Base-by-base conservation (phyloP, 2,797 vertebrate species). In the Gobio occitaniae region DNA sequence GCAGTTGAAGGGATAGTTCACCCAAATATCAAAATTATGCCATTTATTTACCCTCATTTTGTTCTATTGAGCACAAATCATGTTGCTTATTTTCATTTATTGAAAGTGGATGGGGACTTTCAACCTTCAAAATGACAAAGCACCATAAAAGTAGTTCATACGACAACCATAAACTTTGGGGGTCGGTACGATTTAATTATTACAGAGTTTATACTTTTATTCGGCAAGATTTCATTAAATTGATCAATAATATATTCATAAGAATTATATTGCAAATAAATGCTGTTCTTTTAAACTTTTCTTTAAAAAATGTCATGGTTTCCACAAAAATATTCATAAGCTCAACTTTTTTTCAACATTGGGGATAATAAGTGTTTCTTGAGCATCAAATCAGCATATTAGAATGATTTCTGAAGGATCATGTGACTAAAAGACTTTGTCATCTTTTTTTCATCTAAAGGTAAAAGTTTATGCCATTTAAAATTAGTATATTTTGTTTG, bases 1-100 rank as follows among this genome's bases (percentile, higher is more conserved):
- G 25, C 15, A 29, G 13, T 75, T 19, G 1, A 36, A 19, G 21
- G 6, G 12, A 36, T n/a, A 25, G 41, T 54, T 41, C 75, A 25
- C 15, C 6, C 21, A 56, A 38, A 59, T 17, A 44, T 41, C 8
- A 19, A 38, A 17, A 61, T 10, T 0, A 29, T 38, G 21, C 19
- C 3, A 41, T 56, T 54, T 38, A 54, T 41, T n/a, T 11, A 38
- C 6, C 11, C 32, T 56, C 6, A 8, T 76, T 21, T 59, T 2
- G 2, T 25, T 61, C 29, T 17, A 36, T 36, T 6, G 72, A 54
- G 29, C 48, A 9, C 19, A 38, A 77, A 56, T 12, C 47, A 61
- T 50, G 44, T 38, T 87, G 80, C 80, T 68, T 38, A n/a, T 75
- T 29, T 78, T 16, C 6, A 12, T 44, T 16, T 9, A 6, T 75